Conservation (phyloP, 2,113 vertebrate species). For the Poicephalus meyeri region DNA sequence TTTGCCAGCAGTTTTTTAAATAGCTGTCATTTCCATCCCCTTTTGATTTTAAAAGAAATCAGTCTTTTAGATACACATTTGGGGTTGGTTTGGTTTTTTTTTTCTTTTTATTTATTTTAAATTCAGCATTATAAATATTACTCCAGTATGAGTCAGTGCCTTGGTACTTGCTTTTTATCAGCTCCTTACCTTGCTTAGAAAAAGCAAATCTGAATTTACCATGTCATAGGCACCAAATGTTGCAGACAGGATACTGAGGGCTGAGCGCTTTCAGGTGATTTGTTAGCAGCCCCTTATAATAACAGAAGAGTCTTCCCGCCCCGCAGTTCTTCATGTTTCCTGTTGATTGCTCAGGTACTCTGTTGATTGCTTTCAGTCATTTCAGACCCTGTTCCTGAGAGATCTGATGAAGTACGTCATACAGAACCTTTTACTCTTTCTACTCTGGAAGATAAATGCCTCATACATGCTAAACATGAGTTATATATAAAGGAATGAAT, state of each 20-base stretch:
- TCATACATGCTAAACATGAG: too few species aligned
- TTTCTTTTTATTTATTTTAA: not conserved
- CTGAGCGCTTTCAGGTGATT: not conserved
- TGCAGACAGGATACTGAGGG: not conserved
- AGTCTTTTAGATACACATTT: not conserved
- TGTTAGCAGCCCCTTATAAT: not conserved
- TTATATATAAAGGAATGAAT: too few species aligned
- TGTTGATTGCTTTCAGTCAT: not conserved
- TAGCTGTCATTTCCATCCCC: not conserved
- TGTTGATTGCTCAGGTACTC: not conserved
- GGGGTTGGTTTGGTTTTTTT: too few species aligned
- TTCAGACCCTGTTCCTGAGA: not conserved
- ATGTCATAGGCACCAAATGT: not conserved
- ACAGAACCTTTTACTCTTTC: not conserved
- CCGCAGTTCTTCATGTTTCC: not conserved
- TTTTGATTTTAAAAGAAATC: not conserved
- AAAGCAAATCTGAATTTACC: not conserved
- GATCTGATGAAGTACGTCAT: not conserved
- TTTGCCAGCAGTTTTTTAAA: conserved; percentile 11
- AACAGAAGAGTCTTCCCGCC: not conserved
- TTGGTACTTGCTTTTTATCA: not conserved
- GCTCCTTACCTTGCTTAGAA: not conserved
- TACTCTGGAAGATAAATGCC: not conserved
- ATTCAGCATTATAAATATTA: not conserved
- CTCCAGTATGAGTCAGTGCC: not conserved